phyloP scores from a whole-genome alignment of 2,888 invertebrate genomes.

The Cyrtodaria siliqua region DNA sequence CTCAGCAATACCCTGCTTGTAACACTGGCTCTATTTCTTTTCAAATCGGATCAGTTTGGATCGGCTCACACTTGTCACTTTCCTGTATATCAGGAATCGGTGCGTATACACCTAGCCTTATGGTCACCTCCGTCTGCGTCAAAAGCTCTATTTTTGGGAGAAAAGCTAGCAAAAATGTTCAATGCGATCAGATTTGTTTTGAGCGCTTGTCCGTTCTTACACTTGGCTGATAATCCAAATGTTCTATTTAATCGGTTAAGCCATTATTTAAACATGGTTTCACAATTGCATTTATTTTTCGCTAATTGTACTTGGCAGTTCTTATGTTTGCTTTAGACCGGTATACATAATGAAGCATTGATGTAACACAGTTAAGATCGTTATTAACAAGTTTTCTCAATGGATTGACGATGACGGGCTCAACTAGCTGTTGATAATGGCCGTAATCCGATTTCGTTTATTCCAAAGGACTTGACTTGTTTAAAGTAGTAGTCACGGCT shows the following conservation, averaged over 20 bases:
- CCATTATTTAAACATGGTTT: constrained; percentile 16
- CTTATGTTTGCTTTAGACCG: constrained; percentile 11
- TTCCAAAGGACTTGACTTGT: neutral
- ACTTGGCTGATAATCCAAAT: neutral
- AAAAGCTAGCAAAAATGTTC: no score
- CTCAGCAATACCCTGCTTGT: no score
- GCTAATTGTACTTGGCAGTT: constrained; percentile 48
- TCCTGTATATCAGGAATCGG: no score
- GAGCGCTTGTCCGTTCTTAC: neutral
- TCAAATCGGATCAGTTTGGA: no score
- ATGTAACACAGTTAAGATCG: constrained; percentile 6
- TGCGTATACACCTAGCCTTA: no score
- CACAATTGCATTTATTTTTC: constrained; percentile 46
- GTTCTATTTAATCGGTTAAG: constrained; percentile 26
- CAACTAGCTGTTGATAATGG: constrained; percentile 31
- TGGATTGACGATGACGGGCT: constrained; percentile 3
- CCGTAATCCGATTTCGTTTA: constrained; percentile 12
- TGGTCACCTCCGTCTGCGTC: no score
- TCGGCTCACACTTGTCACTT: no score
- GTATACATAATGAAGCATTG: constrained; percentile 6
- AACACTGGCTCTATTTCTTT: no score
- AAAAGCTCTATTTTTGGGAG: no score
- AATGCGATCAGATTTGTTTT: no score
- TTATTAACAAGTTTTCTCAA: constrained; percentile 30
- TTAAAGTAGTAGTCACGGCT: no score